These are phyloP conservation scores for Donacobius atricapilla DNA, from an alignment of 2,113 vertebrate species.

Conservation along the genomic window DNA sequence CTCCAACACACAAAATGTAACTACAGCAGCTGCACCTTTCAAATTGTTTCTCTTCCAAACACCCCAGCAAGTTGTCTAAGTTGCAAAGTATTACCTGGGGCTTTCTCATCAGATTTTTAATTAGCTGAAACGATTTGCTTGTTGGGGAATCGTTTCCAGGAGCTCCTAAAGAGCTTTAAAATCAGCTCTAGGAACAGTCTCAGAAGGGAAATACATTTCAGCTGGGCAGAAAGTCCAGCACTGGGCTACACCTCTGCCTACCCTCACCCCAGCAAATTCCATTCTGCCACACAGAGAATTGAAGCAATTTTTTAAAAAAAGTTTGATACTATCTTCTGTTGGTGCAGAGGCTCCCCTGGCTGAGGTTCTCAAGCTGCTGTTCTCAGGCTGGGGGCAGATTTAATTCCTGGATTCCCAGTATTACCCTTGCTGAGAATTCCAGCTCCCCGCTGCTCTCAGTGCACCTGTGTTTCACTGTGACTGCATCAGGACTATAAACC, in stretches of 20 bases:
- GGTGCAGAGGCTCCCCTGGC: neutral
- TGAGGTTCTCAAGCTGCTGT: neutral
- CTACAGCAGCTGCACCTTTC: neutral
- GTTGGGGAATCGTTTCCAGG: conserved; percentile 12
- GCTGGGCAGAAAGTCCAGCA: neutral
- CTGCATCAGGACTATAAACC: neutral
- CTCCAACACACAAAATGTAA: neutral
- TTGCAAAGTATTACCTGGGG: conserved; percentile 45
- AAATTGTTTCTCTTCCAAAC: conserved; percentile 19
- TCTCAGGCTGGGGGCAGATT: neutral
- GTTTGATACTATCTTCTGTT: neutral
- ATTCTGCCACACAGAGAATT: neutral
- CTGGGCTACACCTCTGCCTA: neutral
- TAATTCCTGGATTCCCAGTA: neutral
- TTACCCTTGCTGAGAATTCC: neutral
- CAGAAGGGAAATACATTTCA: neutral
- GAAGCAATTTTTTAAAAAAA: neutral
- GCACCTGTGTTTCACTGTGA: neutral
- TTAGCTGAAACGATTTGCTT: conserved; percentile 50
- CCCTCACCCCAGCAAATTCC: neutral
- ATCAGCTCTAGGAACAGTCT: neutral
- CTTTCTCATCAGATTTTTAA: conserved; percentile 47
- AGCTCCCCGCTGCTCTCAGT: neutral
- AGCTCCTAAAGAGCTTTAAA: conserved; percentile 35
- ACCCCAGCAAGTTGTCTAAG: conserved; percentile 40